Evolutionary conservation across 2,888 invertebrate species (phyloP), one percentile per base, ranked within the genome.

Genomic region (Odontocerum albicorne): DNA sequence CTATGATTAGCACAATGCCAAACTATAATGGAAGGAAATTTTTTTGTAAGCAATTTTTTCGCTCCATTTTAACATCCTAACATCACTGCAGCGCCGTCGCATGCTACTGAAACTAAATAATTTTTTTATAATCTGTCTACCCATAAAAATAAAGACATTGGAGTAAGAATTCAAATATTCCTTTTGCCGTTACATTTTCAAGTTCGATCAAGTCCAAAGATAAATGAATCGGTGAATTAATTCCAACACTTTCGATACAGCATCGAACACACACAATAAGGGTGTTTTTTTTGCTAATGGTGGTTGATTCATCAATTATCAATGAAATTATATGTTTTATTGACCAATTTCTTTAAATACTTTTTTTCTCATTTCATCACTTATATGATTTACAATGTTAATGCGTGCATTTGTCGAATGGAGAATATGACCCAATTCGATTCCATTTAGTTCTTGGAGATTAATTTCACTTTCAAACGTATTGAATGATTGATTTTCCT

Each of bases 381-480:
- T n/a, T n/a, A n/a, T n/a, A n/a, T n/a, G n/a, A n/a, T n/a, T 31
- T 3, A 15, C 32, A 32, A 45, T 45, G 7, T 45, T 45, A 45
- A 31, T 31, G n/a, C 45, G 13, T 10, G 45, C 45, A 7, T 45
- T 45, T 27, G 3, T 22, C 8, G 45, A 15, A 31, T 45, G 17
- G 7, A 45, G 12, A 45, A 45, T 45, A 16, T 12, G 33, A 45
- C 45, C 33, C 45, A 45, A 33, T 8, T 45, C 15, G 8, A 45
- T 33, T 31, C 45, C 33, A 16, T 45, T 45, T 10, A 45, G 45
- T 45, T 32, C 45, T 45, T 45, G 32, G 15, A 33, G 16, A 31
- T 45, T 17, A 32, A 45, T 45, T 45, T 45, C 33, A 27, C 13
- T 45, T 45, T 45, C 33, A 45, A 45, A 45, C 13, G 4, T 16